These are phyloP conservation scores for Anomalospiza imberbis DNA, from an alignment of 2,797 vertebrate genomes.

Conservation along the genomic window DNA sequence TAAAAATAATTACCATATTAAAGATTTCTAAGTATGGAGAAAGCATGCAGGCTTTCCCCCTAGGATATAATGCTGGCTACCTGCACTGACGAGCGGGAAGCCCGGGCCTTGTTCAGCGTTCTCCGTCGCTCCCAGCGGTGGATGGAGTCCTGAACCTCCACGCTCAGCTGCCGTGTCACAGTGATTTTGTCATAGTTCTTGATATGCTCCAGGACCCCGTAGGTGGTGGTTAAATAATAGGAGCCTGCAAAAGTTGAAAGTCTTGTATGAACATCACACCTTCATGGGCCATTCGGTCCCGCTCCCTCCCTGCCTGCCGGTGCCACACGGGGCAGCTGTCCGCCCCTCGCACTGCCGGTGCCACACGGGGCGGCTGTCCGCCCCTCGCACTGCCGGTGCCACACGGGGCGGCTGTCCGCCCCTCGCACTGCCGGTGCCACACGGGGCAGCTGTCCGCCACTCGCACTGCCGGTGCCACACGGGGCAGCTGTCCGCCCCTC, in stretches of 20 bases:
- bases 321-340: neutral
- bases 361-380: too few relatives aligned
- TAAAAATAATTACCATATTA: neutral
- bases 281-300: fast-evolving
- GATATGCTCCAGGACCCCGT: constrained; percentile 93
- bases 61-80: constrained; percentile 30
- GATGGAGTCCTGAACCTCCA: constrained; percentile 96
- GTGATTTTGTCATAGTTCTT: constrained; percentile 93
- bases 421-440: neutral
- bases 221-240: constrained; percentile 97
- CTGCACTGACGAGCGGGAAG: constrained; percentile 85
- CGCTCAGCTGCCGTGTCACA: constrained; percentile 87
- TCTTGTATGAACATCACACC: neutral
- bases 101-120: constrained; percentile 88
- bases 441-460: too few relatives aligned
- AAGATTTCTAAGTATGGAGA: neutral
- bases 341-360: too few relatives aligned
- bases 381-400: too few relatives aligned
- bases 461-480: neutral
- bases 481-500: too few relatives aligned
- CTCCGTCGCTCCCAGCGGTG: constrained; percentile 94
- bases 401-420: too few relatives aligned
- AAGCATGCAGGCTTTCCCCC: neutral
- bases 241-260: constrained; percentile 76
- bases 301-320: neutral